Conservation (phyloP, 2,797 vertebrate species). For the Margarornis squamiger region DNA sequence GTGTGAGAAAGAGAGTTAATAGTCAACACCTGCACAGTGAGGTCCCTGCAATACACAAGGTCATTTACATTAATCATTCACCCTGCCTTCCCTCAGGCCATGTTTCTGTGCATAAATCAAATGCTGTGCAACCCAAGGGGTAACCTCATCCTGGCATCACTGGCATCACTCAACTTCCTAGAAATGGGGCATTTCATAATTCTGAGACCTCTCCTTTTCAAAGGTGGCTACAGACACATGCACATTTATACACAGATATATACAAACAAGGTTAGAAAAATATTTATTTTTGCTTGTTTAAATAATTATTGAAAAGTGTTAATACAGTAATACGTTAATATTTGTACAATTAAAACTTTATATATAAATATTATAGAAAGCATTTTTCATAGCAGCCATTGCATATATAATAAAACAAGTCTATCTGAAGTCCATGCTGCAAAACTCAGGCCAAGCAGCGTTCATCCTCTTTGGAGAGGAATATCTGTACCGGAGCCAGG, state of each 20-base stretch:
- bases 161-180: slow-evolving; percentile 44
- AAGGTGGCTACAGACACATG: slow-evolving; percentile 57
- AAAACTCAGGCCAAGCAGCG: slow-evolving; percentile 43
- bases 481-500: slow-evolving; percentile 23
- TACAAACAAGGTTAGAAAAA: slow-evolving; percentile 80
- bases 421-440: slow-evolving; percentile 34
- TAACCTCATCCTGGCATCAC: slow-evolving; percentile 37
- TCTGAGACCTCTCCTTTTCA: slow-evolving; percentile 29
- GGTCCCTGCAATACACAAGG: slow-evolving; percentile 1
- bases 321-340: slow-evolving; percentile 77
- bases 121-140: neutral
- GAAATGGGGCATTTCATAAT: neutral
- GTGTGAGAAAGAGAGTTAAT: neutral
- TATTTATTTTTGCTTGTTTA: slow-evolving; percentile 79
- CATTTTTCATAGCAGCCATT: slow-evolving; percentile 78
- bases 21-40: neutral
- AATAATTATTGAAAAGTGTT: slow-evolving; percentile 79
- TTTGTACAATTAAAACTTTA: slow-evolving; percentile 75
- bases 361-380: slow-evolving; percentile 71
- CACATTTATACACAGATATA: slow-evolving; percentile 68
- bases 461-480: slow-evolving; percentile 50
- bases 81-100: neutral
- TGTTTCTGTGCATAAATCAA: slow-evolving; percentile 6
- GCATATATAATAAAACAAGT: slow-evolving; percentile 57
- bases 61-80: slow-evolving; percentile 51